These are phyloP conservation scores for Ormia ochracea DNA, from an alignment of 2,888 invertebrate species.

Conservation along the genomic window DNA sequence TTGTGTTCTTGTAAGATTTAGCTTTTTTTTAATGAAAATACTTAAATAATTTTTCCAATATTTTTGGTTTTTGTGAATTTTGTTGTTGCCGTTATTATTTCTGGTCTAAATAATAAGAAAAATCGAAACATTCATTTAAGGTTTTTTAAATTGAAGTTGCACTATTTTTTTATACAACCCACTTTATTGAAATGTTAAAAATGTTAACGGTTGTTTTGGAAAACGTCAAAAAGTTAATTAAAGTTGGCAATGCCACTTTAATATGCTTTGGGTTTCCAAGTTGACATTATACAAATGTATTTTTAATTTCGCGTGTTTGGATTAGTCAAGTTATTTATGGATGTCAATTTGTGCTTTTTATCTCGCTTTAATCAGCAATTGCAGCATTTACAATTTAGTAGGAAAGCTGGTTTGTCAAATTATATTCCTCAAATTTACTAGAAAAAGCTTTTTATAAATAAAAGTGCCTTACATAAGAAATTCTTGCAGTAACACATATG, in stretches of 20 bases:
- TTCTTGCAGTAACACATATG: too few relatives aligned
- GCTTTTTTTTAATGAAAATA: conserved; percentile 29
- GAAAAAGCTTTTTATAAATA: too few relatives aligned
- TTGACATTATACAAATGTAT: background rate
- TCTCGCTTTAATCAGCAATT: too few relatives aligned
- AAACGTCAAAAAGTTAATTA: conserved; percentile 30
- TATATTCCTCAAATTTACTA: too few relatives aligned
- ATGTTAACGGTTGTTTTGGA: background rate
- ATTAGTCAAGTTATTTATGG: background rate
- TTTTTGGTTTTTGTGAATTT: background rate
- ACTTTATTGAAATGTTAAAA: background rate
- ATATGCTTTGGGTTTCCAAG: background rate
- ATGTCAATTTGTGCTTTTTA: background rate
- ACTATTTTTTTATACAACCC: background rate
- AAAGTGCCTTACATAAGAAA: too few relatives aligned
- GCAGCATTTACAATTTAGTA: too few relatives aligned
- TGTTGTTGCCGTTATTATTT: too few relatives aligned
- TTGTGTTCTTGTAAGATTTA: background rate
- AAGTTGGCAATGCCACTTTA: conserved; percentile 19
- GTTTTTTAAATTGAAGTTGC: background rate
- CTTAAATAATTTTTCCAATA: conserved; percentile 1
- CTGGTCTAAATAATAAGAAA: conserved; percentile 1
- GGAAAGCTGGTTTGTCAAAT: too few relatives aligned
- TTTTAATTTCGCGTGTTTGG: background rate
- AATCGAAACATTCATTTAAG: background rate